Conservation (phyloP, 2,888 invertebrate species). For the Clivina fossor region DNA sequence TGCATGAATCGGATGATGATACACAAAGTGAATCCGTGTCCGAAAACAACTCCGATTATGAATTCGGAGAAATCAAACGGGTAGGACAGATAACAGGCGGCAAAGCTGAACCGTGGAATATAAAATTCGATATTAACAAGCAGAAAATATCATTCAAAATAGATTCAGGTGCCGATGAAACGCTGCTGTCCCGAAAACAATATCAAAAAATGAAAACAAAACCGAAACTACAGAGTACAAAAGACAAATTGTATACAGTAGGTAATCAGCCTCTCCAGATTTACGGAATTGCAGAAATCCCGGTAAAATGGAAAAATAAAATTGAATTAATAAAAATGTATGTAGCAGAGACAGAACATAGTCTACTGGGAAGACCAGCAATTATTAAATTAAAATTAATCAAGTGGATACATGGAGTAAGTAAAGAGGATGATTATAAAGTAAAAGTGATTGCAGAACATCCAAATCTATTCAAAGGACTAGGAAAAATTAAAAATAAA, state of each 20-base stretch:
- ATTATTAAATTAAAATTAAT: slow-evolving; percentile 23
- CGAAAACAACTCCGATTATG: not conserved
- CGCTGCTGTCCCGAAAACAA: slow-evolving; percentile 11
- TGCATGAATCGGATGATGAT: not conserved
- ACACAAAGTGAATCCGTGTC: not conserved
- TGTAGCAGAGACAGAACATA: slow-evolving; percentile 23
- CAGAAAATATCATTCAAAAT: slow-evolving; percentile 26
- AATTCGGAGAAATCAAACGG: not conserved
- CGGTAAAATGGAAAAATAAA: not conserved
- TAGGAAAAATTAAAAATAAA: slow-evolving; percentile 37
- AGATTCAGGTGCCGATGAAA: slow-evolving; percentile 30
- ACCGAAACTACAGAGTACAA: not conserved
- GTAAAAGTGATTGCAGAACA: not conserved
- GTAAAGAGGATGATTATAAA: not conserved
- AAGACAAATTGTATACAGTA: slow-evolving; percentile 3
- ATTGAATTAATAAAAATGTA: not conserved
- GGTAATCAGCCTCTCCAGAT: slow-evolving; percentile 7
- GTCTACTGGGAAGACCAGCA: slow-evolving; percentile 37
- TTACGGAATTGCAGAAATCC: not conserved
- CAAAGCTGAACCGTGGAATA: slow-evolving; percentile 10
- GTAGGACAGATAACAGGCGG: slow-evolving; percentile 9
- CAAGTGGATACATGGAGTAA: slow-evolving; percentile 15
- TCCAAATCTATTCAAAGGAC: slow-evolving; percentile 35
- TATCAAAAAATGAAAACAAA: slow-evolving; percentile 10
- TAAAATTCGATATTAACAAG: slow-evolving; percentile 4